Percentiles rank a stretch among this genome's conserved stretches.
These are phyloP conservation scores for Camelus bactrianus DNA, from an alignment of 2,113 vertebrate genomes.

Conservation along the genomic window DNA sequence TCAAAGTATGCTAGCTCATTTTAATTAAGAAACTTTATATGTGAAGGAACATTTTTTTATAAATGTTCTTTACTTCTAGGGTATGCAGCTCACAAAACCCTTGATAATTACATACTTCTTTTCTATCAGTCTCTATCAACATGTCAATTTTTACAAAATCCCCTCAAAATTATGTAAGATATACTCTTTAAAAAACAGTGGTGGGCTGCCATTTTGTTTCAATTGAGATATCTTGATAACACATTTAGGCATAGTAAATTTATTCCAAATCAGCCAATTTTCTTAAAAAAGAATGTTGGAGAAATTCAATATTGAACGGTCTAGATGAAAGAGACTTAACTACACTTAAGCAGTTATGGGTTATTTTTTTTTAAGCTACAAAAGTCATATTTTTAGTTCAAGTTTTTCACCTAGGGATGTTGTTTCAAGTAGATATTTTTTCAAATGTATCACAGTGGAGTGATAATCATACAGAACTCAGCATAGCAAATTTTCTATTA, in stretches of 20 bases:
- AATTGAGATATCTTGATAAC: not conserved
- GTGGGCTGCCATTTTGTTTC: not conserved
- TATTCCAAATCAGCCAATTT: constrained; percentile 10
- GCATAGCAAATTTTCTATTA: constrained; percentile 12
- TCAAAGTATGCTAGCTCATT: not conserved
- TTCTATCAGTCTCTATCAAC: not conserved
- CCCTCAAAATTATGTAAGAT: not conserved
- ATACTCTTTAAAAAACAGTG: not conserved
- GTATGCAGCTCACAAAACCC: constrained; percentile 4
- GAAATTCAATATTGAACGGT: constrained; percentile 12
- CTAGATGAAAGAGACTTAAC: not conserved
- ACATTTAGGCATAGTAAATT: not conserved
- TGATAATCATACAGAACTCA: not conserved
- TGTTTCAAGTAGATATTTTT: constrained; percentile 40
- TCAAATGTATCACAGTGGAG: not conserved
- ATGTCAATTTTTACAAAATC: not conserved
- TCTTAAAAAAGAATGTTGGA: not conserved
- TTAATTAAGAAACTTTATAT: not conserved
- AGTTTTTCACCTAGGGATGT: not conserved
- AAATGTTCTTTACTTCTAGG: not conserved
- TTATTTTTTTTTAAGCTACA: not conserved
- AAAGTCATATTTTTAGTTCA: constrained; percentile 48
- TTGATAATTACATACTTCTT: not conserved
- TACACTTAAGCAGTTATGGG: not conserved
- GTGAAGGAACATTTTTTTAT: not conserved